Evolutionary conservation across 1,140 invertebrate species (phyloP).

Genomic region (Aporrectodea caliginosa): DNA sequence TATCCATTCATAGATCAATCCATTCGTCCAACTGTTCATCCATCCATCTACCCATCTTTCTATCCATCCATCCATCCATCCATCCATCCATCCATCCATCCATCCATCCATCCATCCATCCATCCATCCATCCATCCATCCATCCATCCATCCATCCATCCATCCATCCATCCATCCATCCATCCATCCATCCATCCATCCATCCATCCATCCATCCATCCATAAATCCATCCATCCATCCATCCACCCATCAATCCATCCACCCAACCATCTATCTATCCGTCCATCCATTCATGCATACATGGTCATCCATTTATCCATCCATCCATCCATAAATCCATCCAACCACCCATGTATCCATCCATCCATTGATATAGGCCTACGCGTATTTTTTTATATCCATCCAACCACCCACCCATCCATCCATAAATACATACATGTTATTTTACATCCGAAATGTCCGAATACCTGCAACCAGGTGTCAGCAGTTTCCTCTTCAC

Average conservation of each 20-base stretch:
- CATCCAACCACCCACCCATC: slow-evolving; percentile 3
- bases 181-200: slow-evolving; percentile 6
- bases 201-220: too few relatives aligned
- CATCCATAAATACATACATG: too few relatives aligned
- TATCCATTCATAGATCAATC: not conserved
- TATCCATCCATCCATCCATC: slow-evolving; percentile 4
- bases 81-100: not conserved
- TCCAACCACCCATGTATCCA: not conserved
- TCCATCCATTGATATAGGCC: too few relatives aligned
- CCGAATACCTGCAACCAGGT: too few relatives aligned
- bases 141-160: slow-evolving; percentile 6
- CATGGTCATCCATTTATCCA: too few relatives aligned
- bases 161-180: slow-evolving; percentile 6
- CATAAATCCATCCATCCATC: too few relatives aligned
- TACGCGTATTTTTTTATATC: too few relatives aligned
- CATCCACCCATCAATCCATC: too few relatives aligned
- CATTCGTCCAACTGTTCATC: not conserved
- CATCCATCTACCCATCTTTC: not conserved
- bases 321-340: not conserved
- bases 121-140: slow-evolving; percentile 6
- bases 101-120: slow-evolving; percentile 6
- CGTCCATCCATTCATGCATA: too few relatives aligned
- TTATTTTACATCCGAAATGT: too few relatives aligned
- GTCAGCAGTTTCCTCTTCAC: too few relatives aligned
- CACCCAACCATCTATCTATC: too few relatives aligned